Evolutionary conservation across 1,140 invertebrate species (phyloP).

Genomic region (Argopecten irradians): DNA sequence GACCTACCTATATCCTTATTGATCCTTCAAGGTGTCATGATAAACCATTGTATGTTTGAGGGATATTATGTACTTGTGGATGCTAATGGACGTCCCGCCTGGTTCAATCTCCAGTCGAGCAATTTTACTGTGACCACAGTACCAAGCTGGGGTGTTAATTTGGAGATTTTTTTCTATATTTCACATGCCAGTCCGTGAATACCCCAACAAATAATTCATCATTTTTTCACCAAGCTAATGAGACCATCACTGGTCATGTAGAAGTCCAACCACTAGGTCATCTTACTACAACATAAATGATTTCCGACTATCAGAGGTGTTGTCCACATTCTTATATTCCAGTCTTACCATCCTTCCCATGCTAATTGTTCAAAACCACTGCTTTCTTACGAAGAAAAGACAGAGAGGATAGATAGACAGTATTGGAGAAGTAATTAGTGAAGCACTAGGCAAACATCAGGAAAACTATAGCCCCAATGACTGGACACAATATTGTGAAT

Average conservation of each 20-base stretch:
- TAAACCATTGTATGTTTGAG: neutral
- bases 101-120: neutral
- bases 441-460: neutral
- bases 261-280: neutral
- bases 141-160: neutral
- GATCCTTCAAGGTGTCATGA: neutral
- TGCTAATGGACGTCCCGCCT: neutral
- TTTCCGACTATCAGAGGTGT: neutral
- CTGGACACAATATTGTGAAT: neutral
- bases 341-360: neutral
- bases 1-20: neutral
- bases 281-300: neutral
- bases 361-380: neutral
- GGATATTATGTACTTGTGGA: neutral
- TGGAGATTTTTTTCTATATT: neutral
- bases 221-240: conserved; percentile 14
- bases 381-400: neutral
- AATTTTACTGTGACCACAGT: neutral
- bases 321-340: too few species aligned
- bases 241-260: neutral
- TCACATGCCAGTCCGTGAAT: neutral
- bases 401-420: neutral
- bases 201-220: conserved; percentile 10
- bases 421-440: neutral
- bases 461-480: neutral